Percentiles rank a stretch among this genome's conserved stretches.
These are phyloP conservation scores for Hyalella azteca DNA, from an alignment of 2,888 invertebrate genomes.

Conservation along the genomic window DNA sequence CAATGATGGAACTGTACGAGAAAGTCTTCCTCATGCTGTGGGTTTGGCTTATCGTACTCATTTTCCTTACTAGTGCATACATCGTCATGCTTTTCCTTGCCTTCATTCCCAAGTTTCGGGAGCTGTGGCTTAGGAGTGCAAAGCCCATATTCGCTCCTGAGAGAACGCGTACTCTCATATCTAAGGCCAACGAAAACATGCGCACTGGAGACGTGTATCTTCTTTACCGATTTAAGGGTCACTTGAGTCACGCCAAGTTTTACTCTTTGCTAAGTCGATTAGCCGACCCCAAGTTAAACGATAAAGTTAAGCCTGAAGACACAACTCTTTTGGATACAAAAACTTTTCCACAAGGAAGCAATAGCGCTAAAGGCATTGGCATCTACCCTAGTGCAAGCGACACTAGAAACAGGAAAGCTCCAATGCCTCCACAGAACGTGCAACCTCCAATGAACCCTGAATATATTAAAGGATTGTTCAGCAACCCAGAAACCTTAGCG, in stretches of 20 bases:
- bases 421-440: not conserved
- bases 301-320: not conserved
- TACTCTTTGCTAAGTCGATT: slow-evolving; percentile 47
- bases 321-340: not conserved
- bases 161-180: slow-evolving; percentile 35
- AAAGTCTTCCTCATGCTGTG: slow-evolving; percentile 53
- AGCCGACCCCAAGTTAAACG: slow-evolving; percentile 42
- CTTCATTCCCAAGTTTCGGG: slow-evolving; percentile 48
- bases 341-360: slow-evolving; percentile 40
- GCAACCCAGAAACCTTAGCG: slow-evolving; percentile 31
- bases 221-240: slow-evolving; percentile 52
- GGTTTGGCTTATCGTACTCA: slow-evolving; percentile 55
- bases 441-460: slow-evolving; percentile 55
- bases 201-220: slow-evolving; percentile 56
- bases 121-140: slow-evolving; percentile 48
- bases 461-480: slow-evolving; percentile 49
- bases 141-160: slow-evolving; percentile 47
- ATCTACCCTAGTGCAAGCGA: slow-evolving; percentile 38
- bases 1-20: slow-evolving; percentile 58
- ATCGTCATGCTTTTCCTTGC: slow-evolving; percentile 48
- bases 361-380: slow-evolving; percentile 38
- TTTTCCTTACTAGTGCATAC: slow-evolving; percentile 50
- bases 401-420: slow-evolving; percentile 30
- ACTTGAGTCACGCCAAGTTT: slow-evolving; percentile 54
- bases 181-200: slow-evolving; percentile 44